Base-by-base conservation (phyloP, 1,140 invertebrate species). In the Drosophila pseudoananassae region DNA sequence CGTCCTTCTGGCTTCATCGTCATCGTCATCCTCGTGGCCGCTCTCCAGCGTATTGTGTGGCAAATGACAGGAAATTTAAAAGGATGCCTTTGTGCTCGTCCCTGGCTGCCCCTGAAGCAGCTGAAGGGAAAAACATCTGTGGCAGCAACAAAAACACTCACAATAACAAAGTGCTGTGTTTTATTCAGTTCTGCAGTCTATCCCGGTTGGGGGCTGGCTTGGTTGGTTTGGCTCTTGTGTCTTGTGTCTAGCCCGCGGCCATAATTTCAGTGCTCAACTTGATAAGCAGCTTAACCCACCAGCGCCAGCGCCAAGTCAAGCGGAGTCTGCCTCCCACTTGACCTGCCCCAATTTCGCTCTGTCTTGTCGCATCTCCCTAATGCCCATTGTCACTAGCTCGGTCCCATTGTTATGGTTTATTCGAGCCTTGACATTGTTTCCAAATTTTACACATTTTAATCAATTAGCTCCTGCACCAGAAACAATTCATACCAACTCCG, bases 1-100 rank as follows among this genome's bases (percentile, higher is more conserved):
- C 50, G 10, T 25, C 33, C 33, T 23, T 17, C 15, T 20, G 15
- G 15, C 23, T 29, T 64, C 29, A 23, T 74, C 58, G 23, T 58
- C 38, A 25, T 45, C 61, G 61, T 59, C 56, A 85, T 73, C 66
- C 53, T 47, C 47, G 72, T 79, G 59, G 81, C 76, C 76, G 76
- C 72, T 88, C 83, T 88, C 83, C 55, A 78, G 83, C 83, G 83
- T 88, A 88, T 88, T 88, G 83, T 88, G 83, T 88, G 83, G 83
- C 84, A 88, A 88, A 88, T 88, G 83, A 88, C 83, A 88, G 84
- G 83, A 88, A 88, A 88, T 88, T 88, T 88, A 88, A 88, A 88
- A 88, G 83, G 83, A 88, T 88, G 83, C 83, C 83, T 88, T 88
- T 88, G 83, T 88, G 87, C 78, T 82, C 69, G 61, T 87, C 69